phyloP scores from a whole-genome alignment of 1,140 invertebrate species.

The Argopecten irradians region DNA sequence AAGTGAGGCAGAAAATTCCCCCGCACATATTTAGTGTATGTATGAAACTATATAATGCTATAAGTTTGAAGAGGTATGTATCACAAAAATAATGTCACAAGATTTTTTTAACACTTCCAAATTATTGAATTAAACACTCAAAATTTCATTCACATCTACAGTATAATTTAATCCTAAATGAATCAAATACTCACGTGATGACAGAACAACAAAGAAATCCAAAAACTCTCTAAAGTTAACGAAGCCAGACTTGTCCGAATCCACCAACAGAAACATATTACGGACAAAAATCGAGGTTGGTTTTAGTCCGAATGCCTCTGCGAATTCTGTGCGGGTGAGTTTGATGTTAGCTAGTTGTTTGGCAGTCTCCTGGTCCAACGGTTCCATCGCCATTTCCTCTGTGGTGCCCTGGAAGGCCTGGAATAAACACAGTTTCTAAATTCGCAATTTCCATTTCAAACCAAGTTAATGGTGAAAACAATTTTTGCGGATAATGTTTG shows the following conservation, averaged over 20 bases:
- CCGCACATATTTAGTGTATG: no score
- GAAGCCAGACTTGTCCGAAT: slow-evolving; percentile 95
- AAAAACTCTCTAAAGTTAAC: slow-evolving; percentile 99
- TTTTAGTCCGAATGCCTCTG: slow-evolving; percentile 98
- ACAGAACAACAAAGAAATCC: slow-evolving; percentile 92
- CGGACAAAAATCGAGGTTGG: slow-evolving; percentile 98
- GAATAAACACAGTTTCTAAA: neutral
- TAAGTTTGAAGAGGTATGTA: no score
- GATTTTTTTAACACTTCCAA: no score
- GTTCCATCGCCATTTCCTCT: slow-evolving; percentile 23
- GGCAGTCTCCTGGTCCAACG: slow-evolving; percentile 48
- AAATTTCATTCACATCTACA: neutral
- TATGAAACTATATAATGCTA: no score
- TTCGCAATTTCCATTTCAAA: no score
- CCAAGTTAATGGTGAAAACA: no score
- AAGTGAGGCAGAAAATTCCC: no score
- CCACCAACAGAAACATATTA: slow-evolving; percentile 99
- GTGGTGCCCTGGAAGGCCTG: slow-evolving; percentile 55
- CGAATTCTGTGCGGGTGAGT: slow-evolving; percentile 87
- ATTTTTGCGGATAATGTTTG: no score
- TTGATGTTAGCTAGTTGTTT: slow-evolving; percentile 62
- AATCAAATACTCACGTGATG: slow-evolving; percentile 75
- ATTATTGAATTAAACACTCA: neutral
- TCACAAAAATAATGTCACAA: neutral
- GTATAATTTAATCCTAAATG: neutral